Percentiles rank a stretch among this genome's conserved stretches.
Conservation (phyloP, 1,140 invertebrate genomes). For the Caenorhabditis elegans region DNA sequence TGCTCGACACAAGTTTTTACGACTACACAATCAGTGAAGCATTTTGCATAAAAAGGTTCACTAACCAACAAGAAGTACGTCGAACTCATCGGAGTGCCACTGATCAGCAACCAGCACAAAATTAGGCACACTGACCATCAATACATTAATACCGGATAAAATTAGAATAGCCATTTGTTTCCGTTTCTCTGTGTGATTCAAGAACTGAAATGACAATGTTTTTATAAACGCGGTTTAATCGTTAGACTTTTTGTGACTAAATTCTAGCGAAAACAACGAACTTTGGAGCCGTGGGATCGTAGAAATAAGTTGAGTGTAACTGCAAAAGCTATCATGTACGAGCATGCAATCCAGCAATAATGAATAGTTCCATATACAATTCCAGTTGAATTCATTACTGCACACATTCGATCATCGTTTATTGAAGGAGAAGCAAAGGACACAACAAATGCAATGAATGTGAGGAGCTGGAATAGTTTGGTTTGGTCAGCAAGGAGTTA, state of each 20-base stretch:
- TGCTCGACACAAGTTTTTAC: no score
- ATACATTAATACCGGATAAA: background rate
- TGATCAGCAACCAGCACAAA: conserved; percentile 5
- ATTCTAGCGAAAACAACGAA: background rate
- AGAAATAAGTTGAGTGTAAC: conserved; percentile 2
- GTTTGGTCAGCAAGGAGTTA: background rate
- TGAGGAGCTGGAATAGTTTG: background rate
- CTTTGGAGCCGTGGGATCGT: background rate
- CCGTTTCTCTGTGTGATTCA: conserved; percentile 8
- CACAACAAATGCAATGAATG: background rate
- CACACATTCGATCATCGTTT: background rate
- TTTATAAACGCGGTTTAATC: background rate
- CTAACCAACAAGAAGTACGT: conserved; percentile 23
- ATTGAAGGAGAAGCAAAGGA: background rate
- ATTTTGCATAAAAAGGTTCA: background rate
- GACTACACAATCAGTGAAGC: no score
- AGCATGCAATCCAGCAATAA: conserved; percentile 6
- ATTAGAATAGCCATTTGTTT: background rate
- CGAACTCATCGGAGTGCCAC: background rate
- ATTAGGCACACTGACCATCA: conserved; percentile 11
- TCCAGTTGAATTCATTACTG: conserved; percentile 37
- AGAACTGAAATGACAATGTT: background rate
- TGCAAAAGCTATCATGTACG: conserved; percentile 1
- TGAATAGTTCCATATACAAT: conserved; percentile 25
- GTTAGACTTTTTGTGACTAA: background rate